Conservation (phyloP, 1,140 invertebrate genomes). For the Dryas iulia region DNA sequence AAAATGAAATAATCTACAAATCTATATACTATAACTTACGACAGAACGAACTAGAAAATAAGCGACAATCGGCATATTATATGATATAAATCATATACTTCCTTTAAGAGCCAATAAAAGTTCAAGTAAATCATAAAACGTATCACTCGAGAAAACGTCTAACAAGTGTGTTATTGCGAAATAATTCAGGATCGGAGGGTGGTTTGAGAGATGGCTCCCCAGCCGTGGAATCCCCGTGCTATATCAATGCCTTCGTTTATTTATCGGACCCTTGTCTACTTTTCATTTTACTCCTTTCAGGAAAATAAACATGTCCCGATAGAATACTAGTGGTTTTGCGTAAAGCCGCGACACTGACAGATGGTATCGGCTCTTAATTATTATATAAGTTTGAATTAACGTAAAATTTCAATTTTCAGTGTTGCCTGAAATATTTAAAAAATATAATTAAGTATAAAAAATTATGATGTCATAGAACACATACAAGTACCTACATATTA, state of each 20-base stretch:
- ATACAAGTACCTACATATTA: no score
- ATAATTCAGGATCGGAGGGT: conserved; percentile 76
- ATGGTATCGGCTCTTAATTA: conserved; percentile 51
- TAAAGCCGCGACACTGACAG: conserved; percentile 55
- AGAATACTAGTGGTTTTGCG: conserved; percentile 60
- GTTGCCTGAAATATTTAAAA: no score
- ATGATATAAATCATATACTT: conserved; percentile 78
- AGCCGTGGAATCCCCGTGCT: conserved; percentile 63
- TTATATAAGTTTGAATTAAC: not conserved
- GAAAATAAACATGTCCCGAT: conserved; percentile 64
- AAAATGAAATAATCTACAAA: not conserved
- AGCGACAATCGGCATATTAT: conserved; percentile 69
- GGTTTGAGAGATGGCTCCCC: conserved; percentile 71
- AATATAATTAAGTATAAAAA: no score
- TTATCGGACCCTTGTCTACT: conserved; percentile 77
- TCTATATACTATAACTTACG: not conserved
- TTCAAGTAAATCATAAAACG: conserved; percentile 79
- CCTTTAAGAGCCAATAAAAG: conserved; percentile 80
- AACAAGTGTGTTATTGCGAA: conserved; percentile 78
- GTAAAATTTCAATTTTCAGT: not conserved
- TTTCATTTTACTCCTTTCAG: conserved; percentile 77
- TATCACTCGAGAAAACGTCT: conserved; percentile 75
- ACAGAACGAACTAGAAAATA: conserved; percentile 52
- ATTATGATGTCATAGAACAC: no score
- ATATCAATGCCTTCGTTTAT: conserved; percentile 78